phyloP scores from a whole-genome alignment of 2,888 invertebrate species.

The Agriopis aurantiaria region DNA sequence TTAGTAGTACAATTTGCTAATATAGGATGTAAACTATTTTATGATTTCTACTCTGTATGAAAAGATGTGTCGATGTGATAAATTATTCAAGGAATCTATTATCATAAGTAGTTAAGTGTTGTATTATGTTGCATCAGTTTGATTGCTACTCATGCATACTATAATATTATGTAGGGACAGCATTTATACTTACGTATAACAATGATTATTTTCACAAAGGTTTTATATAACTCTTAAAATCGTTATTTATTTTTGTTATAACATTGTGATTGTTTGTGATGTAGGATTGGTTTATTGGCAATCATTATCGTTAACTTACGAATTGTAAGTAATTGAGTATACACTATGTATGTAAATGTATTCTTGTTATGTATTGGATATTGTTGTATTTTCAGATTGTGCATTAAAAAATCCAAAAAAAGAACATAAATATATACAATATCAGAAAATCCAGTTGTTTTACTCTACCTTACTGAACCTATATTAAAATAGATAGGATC shows the following conservation, averaged over 20 bases:
- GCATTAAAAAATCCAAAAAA: conserved; percentile 60
- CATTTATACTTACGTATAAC: background rate
- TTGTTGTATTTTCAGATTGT: conserved; percentile 57
- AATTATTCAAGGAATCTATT: conserved; percentile 9
- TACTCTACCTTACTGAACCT: background rate
- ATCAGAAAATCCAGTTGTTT: conserved; percentile 46
- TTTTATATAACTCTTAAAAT: background rate
- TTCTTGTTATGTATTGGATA: conserved; percentile 46
- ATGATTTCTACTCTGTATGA: conserved; percentile 27
- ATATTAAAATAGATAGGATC: background rate
- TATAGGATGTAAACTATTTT: too few relatives aligned
- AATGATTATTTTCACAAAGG: background rate
- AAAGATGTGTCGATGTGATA: conserved; percentile 20
- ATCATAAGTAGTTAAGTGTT: background rate
- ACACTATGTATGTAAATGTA: conserved; percentile 29
- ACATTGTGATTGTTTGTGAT: conserved; percentile 7
- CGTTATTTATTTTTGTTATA: conserved; percentile 6
- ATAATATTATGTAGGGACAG: too few relatives aligned
- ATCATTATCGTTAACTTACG: conserved; percentile 8
- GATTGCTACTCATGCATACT: conserved; percentile 9
- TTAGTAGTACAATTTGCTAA: too few relatives aligned
- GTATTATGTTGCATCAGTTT: conserved; percentile 22
- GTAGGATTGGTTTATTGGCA: background rate
- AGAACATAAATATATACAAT: conserved; percentile 48
- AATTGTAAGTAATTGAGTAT: conserved; percentile 40